Conservation (phyloP, 2,888 invertebrate species). For the Epirrhoe tristata region DNA sequence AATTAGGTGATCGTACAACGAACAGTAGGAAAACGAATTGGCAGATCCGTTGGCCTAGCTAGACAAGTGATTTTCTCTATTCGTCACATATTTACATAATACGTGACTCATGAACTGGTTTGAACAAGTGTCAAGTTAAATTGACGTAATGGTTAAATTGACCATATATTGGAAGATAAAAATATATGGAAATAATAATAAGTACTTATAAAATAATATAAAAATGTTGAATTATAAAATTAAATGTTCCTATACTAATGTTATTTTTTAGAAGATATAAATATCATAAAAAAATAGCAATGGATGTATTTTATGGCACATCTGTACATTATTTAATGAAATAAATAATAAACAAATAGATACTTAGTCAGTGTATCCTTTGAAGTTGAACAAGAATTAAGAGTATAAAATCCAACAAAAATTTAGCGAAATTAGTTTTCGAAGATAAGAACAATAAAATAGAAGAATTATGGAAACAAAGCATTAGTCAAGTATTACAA, state of each 20-base stretch:
- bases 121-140: slow-evolving; percentile 25
- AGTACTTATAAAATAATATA: neutral
- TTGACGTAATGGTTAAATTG: slow-evolving; percentile 22
- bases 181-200: neutral
- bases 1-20: slow-evolving; percentile 13
- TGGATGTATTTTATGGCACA: too few species aligned
- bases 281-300: too few species aligned
- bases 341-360: too few species aligned
- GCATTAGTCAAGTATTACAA: slow-evolving; percentile 3
- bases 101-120: slow-evolving; percentile 50
- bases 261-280: too few species aligned
- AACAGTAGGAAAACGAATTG: slow-evolving; percentile 38
- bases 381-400: too few species aligned
- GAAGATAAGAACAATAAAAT: neutral
- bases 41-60: slow-evolving; percentile 46
- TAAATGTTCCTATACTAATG: too few species aligned
- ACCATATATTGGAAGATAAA: neutral
- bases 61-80: slow-evolving; percentile 55
- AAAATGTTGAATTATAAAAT: too few species aligned
- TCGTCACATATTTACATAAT: slow-evolving; percentile 64
- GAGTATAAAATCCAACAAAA: neutral
- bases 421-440: slow-evolving; percentile 2
- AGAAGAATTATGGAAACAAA: neutral
- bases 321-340: too few species aligned
- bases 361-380: too few species aligned